phyloP scores from a whole-genome alignment of 2,888 invertebrate species.

The Philereme transversata region DNA sequence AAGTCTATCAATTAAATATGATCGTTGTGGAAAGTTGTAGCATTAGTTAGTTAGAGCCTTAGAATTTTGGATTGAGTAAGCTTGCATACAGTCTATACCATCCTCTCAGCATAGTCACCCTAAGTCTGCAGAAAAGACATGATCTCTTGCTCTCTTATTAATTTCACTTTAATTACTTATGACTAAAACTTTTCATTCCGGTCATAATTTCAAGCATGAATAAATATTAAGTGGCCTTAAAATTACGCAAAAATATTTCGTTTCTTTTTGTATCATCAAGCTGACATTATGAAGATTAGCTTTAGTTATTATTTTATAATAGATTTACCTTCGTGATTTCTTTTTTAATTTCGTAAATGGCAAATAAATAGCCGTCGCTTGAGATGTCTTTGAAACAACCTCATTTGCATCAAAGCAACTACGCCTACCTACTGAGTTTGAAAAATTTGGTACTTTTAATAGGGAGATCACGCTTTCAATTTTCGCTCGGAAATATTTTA shows the following conservation, averaged over 20 bases:
- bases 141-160: too few relatives aligned
- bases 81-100: too few relatives aligned
- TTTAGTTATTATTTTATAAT: constrained; percentile 30
- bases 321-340: constrained; percentile 26
- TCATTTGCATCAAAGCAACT: constrained; percentile 7
- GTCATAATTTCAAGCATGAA: too few relatives aligned
- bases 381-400: background rate
- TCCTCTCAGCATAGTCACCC: too few relatives aligned
- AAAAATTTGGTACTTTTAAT: background rate
- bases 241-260: constrained; percentile 38
- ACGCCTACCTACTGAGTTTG: too few relatives aligned
- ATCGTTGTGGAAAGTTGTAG: too few relatives aligned
- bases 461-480: background rate
- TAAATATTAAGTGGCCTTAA: constrained; percentile 22
- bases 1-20: too few relatives aligned
- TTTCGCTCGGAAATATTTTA: background rate
- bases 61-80: too few relatives aligned
- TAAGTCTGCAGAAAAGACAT: too few relatives aligned
- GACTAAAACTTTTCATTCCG: too few relatives aligned
- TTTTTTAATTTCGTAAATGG: constrained; percentile 33
- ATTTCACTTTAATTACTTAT: too few relatives aligned
- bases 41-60: too few relatives aligned
- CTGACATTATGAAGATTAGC: constrained; percentile 46
- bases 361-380: constrained; percentile 26
- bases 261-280: constrained; percentile 43